phyloP scores from a whole-genome alignment of 2,888 invertebrate species.

The Spodoptera exigua region DNA sequence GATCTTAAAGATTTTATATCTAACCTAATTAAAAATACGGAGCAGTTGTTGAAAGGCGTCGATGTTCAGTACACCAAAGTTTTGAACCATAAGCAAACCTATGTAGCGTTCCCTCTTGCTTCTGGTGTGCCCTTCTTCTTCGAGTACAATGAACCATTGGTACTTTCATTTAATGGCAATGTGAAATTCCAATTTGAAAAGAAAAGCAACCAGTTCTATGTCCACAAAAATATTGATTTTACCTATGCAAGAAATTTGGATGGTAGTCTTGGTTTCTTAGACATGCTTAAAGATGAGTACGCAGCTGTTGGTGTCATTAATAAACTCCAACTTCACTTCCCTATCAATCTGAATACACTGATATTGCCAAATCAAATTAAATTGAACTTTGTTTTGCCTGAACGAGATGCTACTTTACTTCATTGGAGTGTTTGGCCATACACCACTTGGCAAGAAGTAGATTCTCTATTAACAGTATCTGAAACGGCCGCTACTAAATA shows the following conservation, averaged over 20 bases:
- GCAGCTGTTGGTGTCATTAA: slow-evolving; percentile 90
- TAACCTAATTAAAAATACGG: slow-evolving; percentile 72
- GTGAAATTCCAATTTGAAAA: slow-evolving; percentile 36
- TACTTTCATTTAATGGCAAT: slow-evolving; percentile 80
- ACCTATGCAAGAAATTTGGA: slow-evolving; percentile 88
- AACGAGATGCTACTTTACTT: slow-evolving; percentile 84
- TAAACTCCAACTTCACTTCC: slow-evolving; percentile 89
- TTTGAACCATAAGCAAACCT: slow-evolving; percentile 87
- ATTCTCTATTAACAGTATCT: slow-evolving; percentile 84
- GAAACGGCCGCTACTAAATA: slow-evolving; percentile 82
- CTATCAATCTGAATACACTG: slow-evolving; percentile 85
- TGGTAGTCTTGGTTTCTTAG: slow-evolving; percentile 90
- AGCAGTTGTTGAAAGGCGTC: slow-evolving; percentile 80
- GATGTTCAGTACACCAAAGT: slow-evolving; percentile 90
- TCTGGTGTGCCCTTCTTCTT: slow-evolving; percentile 92
- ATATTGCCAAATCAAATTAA: slow-evolving; percentile 78
- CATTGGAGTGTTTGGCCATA: slow-evolving; percentile 91
- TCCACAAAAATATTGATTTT: slow-evolving; percentile 82
- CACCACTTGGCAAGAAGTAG: slow-evolving; percentile 88
- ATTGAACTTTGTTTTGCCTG: slow-evolving; percentile 81
- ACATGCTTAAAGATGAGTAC: slow-evolving; percentile 90
- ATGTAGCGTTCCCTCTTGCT: slow-evolving; percentile 91
- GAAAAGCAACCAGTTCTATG: slow-evolving; percentile 55
- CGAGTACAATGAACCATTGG: slow-evolving; percentile 89
- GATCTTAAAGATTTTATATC: slow-evolving; percentile 84